phyloP scores from a whole-genome alignment of 2,888 invertebrate genomes.

The Allygus modestus region DNA sequence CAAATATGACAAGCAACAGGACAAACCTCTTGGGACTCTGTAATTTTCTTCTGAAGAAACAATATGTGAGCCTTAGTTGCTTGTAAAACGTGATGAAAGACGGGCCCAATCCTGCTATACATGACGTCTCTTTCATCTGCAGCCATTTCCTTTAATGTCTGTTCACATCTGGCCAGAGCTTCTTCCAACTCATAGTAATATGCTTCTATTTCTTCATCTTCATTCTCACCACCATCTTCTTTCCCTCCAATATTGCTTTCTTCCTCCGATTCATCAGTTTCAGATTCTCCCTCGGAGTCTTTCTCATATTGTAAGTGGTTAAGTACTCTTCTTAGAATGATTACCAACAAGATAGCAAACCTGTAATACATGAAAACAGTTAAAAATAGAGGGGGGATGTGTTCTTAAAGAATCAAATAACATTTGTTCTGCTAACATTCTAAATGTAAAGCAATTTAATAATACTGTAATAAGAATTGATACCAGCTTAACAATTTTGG shows the following conservation, averaged over 20 bases:
- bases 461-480: too few relatives aligned
- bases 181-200: neutral
- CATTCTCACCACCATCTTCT: neutral
- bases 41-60: neutral
- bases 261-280: too few relatives aligned
- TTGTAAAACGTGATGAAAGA: slow-evolving; percentile 2
- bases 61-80: neutral
- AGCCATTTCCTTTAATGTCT: neutral
- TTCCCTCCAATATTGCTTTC: neutral
- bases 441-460: too few relatives aligned
- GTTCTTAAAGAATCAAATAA: too few relatives aligned
- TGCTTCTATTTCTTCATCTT: neutral
- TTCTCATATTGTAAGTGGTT: neutral
- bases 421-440: too few relatives aligned
- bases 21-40: neutral
- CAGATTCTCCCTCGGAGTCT: too few relatives aligned
- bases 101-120: neutral
- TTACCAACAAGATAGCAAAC: neutral
- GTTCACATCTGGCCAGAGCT: neutral
- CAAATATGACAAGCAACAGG: too few relatives aligned
- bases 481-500: too few relatives aligned
- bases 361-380: neutral
- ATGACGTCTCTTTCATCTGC: neutral
- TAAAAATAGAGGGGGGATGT: too few relatives aligned
- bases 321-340: neutral